Percentiles rank a stretch among this genome's conserved stretches.
Conservation (phyloP, 1,140 invertebrate genomes). For the Aphelenchoides besseyi region DNA sequence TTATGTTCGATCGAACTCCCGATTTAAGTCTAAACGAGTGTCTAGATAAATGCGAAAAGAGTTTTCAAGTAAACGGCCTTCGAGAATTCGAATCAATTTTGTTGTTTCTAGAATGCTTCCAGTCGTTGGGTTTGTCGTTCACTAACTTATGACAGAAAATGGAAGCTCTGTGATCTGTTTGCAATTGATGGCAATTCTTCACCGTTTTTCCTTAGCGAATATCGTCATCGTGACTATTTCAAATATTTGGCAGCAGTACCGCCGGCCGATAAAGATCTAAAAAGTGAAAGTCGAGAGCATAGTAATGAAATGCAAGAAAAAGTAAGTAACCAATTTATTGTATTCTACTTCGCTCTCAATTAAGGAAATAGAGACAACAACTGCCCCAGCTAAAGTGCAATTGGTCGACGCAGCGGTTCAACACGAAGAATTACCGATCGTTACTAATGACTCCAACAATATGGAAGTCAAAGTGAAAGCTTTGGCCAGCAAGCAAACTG, state of each 20-base stretch:
- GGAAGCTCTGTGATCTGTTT: slow-evolving; percentile 55
- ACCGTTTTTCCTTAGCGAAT: slow-evolving; percentile 52
- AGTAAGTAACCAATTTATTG: slow-evolving; percentile 4
- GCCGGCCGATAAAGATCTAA: slow-evolving; percentile 43
- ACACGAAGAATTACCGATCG: neutral
- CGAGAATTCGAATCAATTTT: neutral
- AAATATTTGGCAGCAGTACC: slow-evolving; percentile 47
- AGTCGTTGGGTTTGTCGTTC: slow-evolving; percentile 50
- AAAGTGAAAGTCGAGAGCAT: neutral
- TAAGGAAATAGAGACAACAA: neutral
- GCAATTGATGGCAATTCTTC: slow-evolving; percentile 44
- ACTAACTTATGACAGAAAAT: slow-evolving; percentile 50
- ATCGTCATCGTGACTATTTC: slow-evolving; percentile 47
- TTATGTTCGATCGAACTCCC: slow-evolving; percentile 51
- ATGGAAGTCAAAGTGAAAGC: neutral
- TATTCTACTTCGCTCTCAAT: neutral
- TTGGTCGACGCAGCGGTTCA: slow-evolving; percentile 1
- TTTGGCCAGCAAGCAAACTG: slow-evolving; percentile 59
- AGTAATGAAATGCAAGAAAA: slow-evolving; percentile 23
- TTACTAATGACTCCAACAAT: neutral
- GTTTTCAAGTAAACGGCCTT: slow-evolving; percentile 25
- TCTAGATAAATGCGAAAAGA: slow-evolving; percentile 38
- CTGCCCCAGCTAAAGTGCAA: neutral
- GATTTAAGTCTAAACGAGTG: slow-evolving; percentile 46
- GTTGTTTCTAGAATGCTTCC: slow-evolving; percentile 33